Evolutionary conservation across 1,140 invertebrate genomes (phyloP).

Genomic region (Octopus bimaculoides): DNA sequence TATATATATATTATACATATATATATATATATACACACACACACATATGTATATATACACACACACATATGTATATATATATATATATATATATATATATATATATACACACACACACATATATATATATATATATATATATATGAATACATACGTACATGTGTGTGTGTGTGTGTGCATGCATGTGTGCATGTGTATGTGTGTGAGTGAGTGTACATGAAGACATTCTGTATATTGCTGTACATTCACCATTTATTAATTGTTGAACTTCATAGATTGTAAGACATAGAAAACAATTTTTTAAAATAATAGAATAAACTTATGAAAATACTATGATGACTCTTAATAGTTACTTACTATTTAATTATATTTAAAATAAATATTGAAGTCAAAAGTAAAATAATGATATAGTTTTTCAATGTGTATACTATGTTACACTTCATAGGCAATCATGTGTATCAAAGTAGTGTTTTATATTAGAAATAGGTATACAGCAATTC

Average conservation of each 20-base stretch:
- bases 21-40: not conserved
- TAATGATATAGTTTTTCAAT: too few species aligned
- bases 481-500: too few species aligned
- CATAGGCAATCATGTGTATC: too few species aligned
- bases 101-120: not conserved
- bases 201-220: not conserved
- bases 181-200: not conserved
- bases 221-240: not conserved
- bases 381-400: too few species aligned
- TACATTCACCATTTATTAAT: not conserved
- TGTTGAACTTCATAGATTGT: too few species aligned
- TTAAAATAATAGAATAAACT: not conserved
- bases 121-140: not conserved
- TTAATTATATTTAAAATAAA: too few species aligned
- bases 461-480: too few species aligned
- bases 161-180: not conserved
- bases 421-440: too few species aligned
- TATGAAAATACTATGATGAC: not conserved
- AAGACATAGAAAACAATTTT: too few species aligned
- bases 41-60: not conserved
- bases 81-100: not conserved
- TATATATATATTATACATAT: not conserved
- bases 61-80: not conserved
- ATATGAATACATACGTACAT: not conserved
- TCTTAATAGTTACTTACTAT: too few species aligned